phyloP scores from a whole-genome alignment of 2,888 invertebrate species.

The Cephus spinipes region DNA sequence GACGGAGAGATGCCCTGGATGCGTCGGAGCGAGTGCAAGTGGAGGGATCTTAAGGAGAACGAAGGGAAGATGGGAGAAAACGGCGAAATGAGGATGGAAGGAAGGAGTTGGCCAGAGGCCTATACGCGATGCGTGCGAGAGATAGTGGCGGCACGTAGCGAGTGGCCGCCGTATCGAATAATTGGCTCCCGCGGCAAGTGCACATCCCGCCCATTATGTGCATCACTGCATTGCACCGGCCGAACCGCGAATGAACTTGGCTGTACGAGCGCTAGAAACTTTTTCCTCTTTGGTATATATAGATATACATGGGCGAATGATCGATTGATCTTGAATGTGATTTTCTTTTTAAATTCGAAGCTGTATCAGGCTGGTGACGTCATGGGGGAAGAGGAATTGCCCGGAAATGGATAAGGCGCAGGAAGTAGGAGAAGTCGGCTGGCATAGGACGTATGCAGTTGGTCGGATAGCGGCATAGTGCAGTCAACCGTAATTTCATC shows the following conservation, averaged over 20 bases:
- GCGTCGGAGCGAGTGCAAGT: slow-evolving; percentile 9
- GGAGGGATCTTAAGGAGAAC: slow-evolving; percentile 25
- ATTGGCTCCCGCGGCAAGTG: slow-evolving; percentile 67
- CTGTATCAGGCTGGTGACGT: neutral
- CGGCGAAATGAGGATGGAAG: slow-evolving; percentile 34
- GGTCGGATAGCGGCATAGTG: slow-evolving; percentile 45
- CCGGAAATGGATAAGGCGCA: slow-evolving; percentile 8
- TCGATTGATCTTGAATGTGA: neutral
- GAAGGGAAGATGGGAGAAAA: slow-evolving; percentile 20
- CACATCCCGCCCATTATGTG: slow-evolving; percentile 65
- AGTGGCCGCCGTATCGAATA: slow-evolving; percentile 63
- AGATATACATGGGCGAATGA: neutral
- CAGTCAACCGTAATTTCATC: slow-evolving; percentile 66
- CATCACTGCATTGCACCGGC: slow-evolving; percentile 49
- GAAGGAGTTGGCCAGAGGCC: slow-evolving; percentile 44
- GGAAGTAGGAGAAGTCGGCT: slow-evolving; percentile 15
- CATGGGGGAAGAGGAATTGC: neutral
- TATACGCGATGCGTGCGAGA: slow-evolving; percentile 57
- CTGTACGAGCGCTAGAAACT: neutral
- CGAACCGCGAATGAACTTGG: neutral
- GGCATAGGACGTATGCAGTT: slow-evolving; percentile 20
- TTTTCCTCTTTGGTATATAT: neutral
- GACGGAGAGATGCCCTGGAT: neutral
- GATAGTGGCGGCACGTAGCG: slow-evolving; percentile 60
- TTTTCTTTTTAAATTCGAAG: neutral